Evolutionary conservation across 2,888 invertebrate genomes (phyloP).

Genomic region (Acleris holmiana): DNA sequence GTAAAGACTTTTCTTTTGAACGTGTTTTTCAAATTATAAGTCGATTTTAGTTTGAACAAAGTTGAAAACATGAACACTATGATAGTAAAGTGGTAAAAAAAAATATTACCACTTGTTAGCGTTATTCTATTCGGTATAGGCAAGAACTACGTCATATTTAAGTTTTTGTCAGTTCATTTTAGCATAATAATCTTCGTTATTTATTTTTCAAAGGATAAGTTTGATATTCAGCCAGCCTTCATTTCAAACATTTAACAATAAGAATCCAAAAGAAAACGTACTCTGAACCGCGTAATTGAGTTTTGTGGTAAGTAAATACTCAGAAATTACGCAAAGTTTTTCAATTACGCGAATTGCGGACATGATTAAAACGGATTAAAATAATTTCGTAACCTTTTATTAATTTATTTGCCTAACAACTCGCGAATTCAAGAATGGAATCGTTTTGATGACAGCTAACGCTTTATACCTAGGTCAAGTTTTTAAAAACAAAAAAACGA

Average conservation of each 20-base stretch:
- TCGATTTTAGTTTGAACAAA: neutral
- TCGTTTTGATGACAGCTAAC: constrained; percentile 11
- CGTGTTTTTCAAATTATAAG: neutral
- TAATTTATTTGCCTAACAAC: neutral
- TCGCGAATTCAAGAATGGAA: too few species aligned
- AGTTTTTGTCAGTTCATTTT: too few species aligned
- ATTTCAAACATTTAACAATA: constrained; percentile 11
- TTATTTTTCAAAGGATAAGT: too few species aligned
- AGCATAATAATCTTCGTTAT: too few species aligned
- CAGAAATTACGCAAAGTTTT: constrained; percentile 31
- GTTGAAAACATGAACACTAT: too few species aligned
- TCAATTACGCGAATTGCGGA: constrained; percentile 21
- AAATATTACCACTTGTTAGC: too few species aligned
- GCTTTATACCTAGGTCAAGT: constrained; percentile 6
- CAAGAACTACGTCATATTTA: too few species aligned
- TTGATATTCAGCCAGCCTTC: neutral
- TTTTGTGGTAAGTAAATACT: constrained; percentile 31
- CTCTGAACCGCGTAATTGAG: constrained; percentile 21
- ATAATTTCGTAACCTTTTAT: constrained; percentile 18
- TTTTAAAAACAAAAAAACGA: constrained; percentile 5
- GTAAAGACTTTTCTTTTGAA: neutral
- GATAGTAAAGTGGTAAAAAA: too few species aligned
- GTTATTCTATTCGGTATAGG: too few species aligned
- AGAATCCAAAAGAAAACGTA: constrained; percentile 17
- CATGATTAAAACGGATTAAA: constrained; percentile 26